Base-by-base conservation (phyloP, 2,797 vertebrate genomes). In the Gobionotothen gibberifrons region DNA sequence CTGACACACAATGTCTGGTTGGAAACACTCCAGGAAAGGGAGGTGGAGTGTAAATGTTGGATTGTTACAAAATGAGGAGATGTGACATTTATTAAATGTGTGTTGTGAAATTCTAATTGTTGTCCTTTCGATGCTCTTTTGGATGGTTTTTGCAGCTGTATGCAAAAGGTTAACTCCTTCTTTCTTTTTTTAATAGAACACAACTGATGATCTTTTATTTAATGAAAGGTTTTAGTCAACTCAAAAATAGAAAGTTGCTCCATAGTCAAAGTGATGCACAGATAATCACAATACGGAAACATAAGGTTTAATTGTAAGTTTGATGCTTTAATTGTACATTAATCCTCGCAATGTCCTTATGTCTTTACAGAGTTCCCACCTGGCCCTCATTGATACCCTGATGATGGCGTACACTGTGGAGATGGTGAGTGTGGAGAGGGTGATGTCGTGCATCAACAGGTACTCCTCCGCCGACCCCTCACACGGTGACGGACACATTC, bases 391-490 rank as follows among this genome's bases (percentile, higher is more conserved):
- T 0, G 98, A 99, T 73, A 96, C 97, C 4, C 92, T 99, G 51
- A 99, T 99, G 98, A 99, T 98, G 98, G 97, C 98, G 0, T 99
- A 99, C 29, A 97, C 97, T 0, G 97, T 97, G 75, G 98, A 99
- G 93, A 98, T 99, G 98, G 92, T 99, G 91, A 99, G 97, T 0
- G 92, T 98, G 55, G 97, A 99, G 89, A 94, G 97, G 68, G 97
- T 99, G 54, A 93, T 98, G 62, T 90, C 95, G 0, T 98, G 97
- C 80, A 95, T 97, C 53, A 96, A 96, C 85, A 95, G 96, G 81
- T 98, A 95, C 82, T 95, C 96, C 1, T 89, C 96, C 4, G 95
- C 96, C 54, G 95, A 96, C 62, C 95, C 95, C 54, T 77, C 79
- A 1, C 82, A 81, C 53, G 9, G 60, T 0, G 81, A 91, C 13